A percentile compares a stretch with the other conserved stretches of the same genome.
phyloP scores from a whole-genome alignment of 2,113 vertebrate genomes.

The Meles meles region DNA sequence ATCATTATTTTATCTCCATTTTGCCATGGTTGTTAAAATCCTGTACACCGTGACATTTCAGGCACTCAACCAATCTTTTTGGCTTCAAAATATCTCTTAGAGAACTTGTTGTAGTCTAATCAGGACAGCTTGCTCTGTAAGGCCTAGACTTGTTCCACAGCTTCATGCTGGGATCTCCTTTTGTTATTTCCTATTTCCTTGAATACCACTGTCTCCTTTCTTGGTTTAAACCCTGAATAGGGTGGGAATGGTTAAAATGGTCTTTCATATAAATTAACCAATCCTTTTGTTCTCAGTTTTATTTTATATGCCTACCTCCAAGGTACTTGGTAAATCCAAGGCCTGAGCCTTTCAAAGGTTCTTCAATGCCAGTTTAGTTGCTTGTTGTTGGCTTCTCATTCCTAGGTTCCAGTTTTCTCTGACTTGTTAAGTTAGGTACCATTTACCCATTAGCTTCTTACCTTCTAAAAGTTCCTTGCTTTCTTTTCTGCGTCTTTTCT shows the following conservation, averaged over 20 bases:
- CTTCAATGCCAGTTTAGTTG: background rate
- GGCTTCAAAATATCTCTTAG: background rate
- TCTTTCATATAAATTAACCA: constrained; percentile 8
- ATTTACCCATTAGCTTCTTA: constrained; percentile 17
- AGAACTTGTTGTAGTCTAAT: background rate
- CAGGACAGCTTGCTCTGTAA: background rate
- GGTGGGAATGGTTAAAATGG: background rate
- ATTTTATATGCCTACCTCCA: background rate
- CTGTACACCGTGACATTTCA: background rate
- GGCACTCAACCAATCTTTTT: background rate
- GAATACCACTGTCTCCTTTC: background rate
- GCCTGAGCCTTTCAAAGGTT: background rate
- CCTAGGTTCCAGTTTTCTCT: constrained; percentile 12
- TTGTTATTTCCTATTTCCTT: background rate
- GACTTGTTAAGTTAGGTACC: background rate
- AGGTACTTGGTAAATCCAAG: background rate
- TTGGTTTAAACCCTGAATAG: background rate
- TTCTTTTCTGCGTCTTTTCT: background rate
- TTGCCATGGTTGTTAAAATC: background rate
- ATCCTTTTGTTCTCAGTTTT: background rate
- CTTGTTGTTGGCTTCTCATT: background rate
- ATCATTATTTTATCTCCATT: background rate
- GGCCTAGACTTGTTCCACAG: background rate
- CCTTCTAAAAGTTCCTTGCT: constrained; percentile 17
- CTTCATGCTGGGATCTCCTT: background rate